Conservation (phyloP, 2,113 vertebrate genomes). For the Calidris pygmaea region DNA sequence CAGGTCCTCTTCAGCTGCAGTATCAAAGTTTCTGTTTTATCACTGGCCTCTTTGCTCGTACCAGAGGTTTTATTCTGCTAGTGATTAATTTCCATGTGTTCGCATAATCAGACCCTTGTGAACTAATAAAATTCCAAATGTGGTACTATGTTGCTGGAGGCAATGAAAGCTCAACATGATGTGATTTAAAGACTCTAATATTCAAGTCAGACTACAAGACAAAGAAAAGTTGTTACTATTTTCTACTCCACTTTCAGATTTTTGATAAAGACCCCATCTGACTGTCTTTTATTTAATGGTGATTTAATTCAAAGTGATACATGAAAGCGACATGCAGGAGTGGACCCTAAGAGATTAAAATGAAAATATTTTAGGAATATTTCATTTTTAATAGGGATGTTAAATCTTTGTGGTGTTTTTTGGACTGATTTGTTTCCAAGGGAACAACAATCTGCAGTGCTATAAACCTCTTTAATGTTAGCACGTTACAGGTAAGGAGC, state of each 20-base stretch:
- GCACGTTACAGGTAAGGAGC: background rate
- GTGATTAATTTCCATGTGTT: background rate
- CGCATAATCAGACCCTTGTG: background rate
- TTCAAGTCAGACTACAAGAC: background rate
- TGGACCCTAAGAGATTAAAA: background rate
- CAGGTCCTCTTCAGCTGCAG: background rate
- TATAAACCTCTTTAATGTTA: constrained; percentile 33
- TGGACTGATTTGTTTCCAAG: constrained; percentile 69
- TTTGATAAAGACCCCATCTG: background rate
- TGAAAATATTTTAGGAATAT: constrained; percentile 5
- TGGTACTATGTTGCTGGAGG: constrained; percentile 19
- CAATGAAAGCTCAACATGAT: constrained; percentile 35
- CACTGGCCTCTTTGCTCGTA: background rate
- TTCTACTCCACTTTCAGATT: background rate
- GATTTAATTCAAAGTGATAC: background rate
- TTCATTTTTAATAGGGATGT: constrained; percentile 10
- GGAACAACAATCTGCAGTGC: constrained; percentile 50
- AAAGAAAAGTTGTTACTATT: background rate
- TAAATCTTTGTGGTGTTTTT: constrained; percentile 46
- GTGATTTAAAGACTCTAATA: constrained; percentile 25
- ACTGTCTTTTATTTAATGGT: background rate
- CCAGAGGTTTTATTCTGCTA: background rate
- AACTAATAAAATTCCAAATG: constrained; percentile 38
- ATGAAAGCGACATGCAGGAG: background rate
- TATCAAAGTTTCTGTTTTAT: background rate